A percentile compares a stretch with the other conserved stretches of the same genome.
phyloP scores from a whole-genome alignment of 1,140 invertebrate species.

The Camponotus pennsylvanicus region DNA sequence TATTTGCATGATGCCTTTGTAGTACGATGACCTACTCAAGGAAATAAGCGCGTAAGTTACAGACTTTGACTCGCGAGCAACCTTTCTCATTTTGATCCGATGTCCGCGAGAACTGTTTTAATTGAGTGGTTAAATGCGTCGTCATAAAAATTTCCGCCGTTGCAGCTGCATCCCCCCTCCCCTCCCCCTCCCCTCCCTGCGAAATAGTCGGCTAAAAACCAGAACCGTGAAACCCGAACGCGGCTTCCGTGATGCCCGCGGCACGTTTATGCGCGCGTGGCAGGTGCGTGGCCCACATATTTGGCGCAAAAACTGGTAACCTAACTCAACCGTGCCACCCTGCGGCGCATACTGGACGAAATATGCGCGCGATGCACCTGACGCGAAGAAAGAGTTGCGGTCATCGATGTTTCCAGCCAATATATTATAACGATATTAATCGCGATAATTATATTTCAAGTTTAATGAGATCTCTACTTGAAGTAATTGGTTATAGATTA shows the following conservation, averaged over 20 bases:
- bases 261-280: slow-evolving; percentile 43
- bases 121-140: slow-evolving; percentile 71
- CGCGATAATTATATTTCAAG: slow-evolving; percentile 7
- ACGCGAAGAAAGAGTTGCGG: slow-evolving; percentile 14
- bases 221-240: slow-evolving; percentile 70
- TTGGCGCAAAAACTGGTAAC: slow-evolving; percentile 73
- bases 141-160: slow-evolving; percentile 69
- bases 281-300: slow-evolving; percentile 77
- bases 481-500: neutral
- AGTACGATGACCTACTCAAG: slow-evolving; percentile 52
- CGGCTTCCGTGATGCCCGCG: slow-evolving; percentile 66
- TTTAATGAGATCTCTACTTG: neutral
- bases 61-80: slow-evolving; percentile 1
- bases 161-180: slow-evolving; percentile 61
- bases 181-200: slow-evolving; percentile 1
- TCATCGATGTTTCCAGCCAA: neutral
- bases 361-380: slow-evolving; percentile 46
- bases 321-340: slow-evolving; percentile 66
- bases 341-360: slow-evolving; percentile 38
- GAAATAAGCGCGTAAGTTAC: slow-evolving; percentile 71
- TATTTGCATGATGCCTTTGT: slow-evolving; percentile 37
- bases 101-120: slow-evolving; percentile 67
- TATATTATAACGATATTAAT: neutral
- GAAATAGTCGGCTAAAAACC: slow-evolving; percentile 70
- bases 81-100: slow-evolving; percentile 33